Base-by-base conservation (phyloP, 2,888 invertebrate species). In the Alviniconcha strummeri region DNA sequence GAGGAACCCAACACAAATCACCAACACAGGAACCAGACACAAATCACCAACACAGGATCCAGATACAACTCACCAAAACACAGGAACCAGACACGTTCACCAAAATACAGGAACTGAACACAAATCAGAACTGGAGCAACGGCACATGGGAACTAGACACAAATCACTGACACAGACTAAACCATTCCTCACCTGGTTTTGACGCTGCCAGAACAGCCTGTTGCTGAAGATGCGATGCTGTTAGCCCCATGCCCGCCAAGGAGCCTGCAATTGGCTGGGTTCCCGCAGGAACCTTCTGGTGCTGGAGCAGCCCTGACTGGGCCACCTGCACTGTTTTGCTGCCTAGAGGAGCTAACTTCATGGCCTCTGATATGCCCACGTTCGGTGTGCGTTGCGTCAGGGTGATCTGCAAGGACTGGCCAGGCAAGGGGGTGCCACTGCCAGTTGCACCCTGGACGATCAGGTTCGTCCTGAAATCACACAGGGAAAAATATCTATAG, bases 391-490 rank as follows among this genome's bases (percentile, higher is more conserved):
- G 75, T n/a, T 75, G 82, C 19, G 82, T 82, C 17, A 82, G 82
- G 4, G 82, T 82, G 64, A 82, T 74, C 19, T 82, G 82, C 17
- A 82, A 5, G 7, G 81, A 75, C 60, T 72, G 72, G n/a, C 81
- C 72, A 54, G 82, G 69, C 4, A 76, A 15, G 52, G 60, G 17
- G 7, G 76, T 54, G 1, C 11, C 57, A 7, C 19, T 13, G 54
- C 64, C 75, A 9, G 64, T 0, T 0, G 76, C 54, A 52, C 78
- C 78, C 15, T 79, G 78, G 36, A 82, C 82, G 8, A 82, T 76
- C 36, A 82, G 74, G 74, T 82, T 82, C n/a, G 82, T 60, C 52
- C 82, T 82, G 82, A 54, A 6, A 80, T 17, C 52, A 69, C 69
- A 69, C 6, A 4, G n/a, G 9, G 64, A 64, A 64, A 15, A 64